Evolutionary conservation across 1,140 invertebrate genomes (phyloP).

Genomic region (Drosophila hydei): DNA sequence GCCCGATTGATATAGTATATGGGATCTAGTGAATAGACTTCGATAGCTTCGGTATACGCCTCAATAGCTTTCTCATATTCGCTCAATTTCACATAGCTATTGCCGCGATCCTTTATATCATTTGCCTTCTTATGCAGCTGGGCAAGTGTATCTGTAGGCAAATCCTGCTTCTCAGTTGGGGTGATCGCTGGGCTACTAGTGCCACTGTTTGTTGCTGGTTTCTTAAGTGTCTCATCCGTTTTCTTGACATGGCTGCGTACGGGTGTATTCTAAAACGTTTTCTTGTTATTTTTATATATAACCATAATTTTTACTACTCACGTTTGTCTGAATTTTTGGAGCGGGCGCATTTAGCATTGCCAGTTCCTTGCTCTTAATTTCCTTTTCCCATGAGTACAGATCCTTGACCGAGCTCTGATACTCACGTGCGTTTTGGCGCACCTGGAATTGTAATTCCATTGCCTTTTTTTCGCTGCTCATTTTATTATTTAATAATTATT

Average conservation of each 20-base stretch:
- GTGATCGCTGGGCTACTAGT: conserved; percentile 42
- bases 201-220: background rate
- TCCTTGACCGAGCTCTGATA: conserved; percentile 90
- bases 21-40: conserved; percentile 90
- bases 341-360: conserved; percentile 67
- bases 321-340: conserved; percentile 35
- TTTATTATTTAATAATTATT: conserved; percentile 34
- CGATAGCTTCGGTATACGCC: conserved; percentile 92
- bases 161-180: conserved; percentile 70
- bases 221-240: conserved; percentile 7
- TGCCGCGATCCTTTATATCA: conserved; percentile 88
- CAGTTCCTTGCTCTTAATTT: conserved; percentile 93
- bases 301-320: conserved; percentile 32
- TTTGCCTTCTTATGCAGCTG: conserved; percentile 83
- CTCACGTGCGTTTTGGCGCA: conserved; percentile 90
- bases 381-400: conserved; percentile 92
- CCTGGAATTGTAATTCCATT: conserved; percentile 87
- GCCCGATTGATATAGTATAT: conserved; percentile 94
- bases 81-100: conserved; percentile 90
- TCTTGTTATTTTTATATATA: background rate
- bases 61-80: conserved; percentile 92
- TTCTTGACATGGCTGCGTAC: conserved; percentile 59
- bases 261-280: conserved; percentile 43
- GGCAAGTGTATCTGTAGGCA: conserved; percentile 56
- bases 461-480: conserved; percentile 84